Conservation (phyloP, 2,113 vertebrate species). For the Damaliscus lunatus region DNA sequence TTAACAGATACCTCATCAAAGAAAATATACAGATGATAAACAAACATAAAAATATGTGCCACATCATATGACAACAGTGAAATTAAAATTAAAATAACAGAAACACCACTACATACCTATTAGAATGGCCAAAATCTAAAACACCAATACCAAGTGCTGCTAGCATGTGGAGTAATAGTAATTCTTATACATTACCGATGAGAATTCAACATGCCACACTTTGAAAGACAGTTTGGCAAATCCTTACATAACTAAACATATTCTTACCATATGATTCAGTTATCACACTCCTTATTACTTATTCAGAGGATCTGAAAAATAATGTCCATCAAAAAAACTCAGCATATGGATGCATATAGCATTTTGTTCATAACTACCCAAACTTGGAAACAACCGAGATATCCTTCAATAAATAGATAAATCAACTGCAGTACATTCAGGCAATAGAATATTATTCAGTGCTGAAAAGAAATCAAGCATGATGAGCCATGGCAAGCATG, state of each 20-base stretch:
- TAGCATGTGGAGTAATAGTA: not conserved
- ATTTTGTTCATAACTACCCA: not conserved
- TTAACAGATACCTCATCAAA: not conserved
- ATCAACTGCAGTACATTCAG: not conserved
- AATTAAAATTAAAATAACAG: not conserved
- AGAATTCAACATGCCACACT: not conserved
- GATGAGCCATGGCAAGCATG: not conserved
- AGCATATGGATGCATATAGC: not conserved
- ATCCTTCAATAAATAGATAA: not conserved
- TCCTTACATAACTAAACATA: not conserved
- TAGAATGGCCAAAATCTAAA: not conserved
- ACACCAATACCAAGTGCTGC: not conserved
- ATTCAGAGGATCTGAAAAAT: not conserved
- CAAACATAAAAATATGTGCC: not conserved
- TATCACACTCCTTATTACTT: not conserved
- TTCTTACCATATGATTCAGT: not conserved
- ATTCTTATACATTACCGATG: not conserved
- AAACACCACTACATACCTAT: not conserved
- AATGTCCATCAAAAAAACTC: not conserved
- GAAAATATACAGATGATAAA: not conserved
- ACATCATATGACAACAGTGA: not conserved
- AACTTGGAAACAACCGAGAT: not conserved
- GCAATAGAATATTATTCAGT: not conserved
- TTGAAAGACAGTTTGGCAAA: not conserved
- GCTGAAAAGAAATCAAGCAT: not conserved